Base-by-base conservation (phyloP, 2,888 invertebrate genomes). In the Trisateles emortualis region DNA sequence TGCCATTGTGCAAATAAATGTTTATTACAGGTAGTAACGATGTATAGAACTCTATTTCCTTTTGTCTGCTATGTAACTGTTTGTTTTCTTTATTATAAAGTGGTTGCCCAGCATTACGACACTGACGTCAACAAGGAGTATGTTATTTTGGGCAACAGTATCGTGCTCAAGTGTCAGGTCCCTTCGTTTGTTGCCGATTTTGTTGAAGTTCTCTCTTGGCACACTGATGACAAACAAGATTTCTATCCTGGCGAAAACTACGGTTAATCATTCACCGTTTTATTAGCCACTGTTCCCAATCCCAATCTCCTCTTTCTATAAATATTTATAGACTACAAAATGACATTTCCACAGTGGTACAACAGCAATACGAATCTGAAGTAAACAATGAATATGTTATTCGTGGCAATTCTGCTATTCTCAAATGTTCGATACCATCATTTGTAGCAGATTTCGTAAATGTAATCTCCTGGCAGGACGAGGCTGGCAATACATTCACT, bases 331-430 rank as follows among this genome's bases (percentile, higher is more conserved):
- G 30, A 42, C 41, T 57, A 48, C 46, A 51, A 33, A 19, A 46
- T 51, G 40, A 35, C n/a, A 61, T 62, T 59, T 71, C 59, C 78
- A 58, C 95, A 98, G 98, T 97, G 91, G 97, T 97, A 78, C 96
- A 97, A 83, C 97, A 98, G 87, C 96, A 95, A 88, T 98, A 97
- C 90, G 97, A 97, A 90, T 96, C 97, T 62, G 97, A 98, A 94
- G 97, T 97, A 72, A 97, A 97, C 92, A 96, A 97, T 91, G 98
- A 98, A 86, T 97, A 97, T 88, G 97, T 96, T 52, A 98, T 98
- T 80, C 95, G 97, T 72, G 97, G 98, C 74, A 98, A 98, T 89
- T 95, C 97, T 76, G 97, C 97, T 59, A 96, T 97, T 65, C 93
- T 97, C 77, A 97, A 97, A 92, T 98, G 97, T 93, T 96, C 96